Percentiles rank a stretch among this genome's conserved stretches.
Evolutionary conservation across 1,140 invertebrate species (phyloP).

Genomic region (Sinonovacula constricta): DNA sequence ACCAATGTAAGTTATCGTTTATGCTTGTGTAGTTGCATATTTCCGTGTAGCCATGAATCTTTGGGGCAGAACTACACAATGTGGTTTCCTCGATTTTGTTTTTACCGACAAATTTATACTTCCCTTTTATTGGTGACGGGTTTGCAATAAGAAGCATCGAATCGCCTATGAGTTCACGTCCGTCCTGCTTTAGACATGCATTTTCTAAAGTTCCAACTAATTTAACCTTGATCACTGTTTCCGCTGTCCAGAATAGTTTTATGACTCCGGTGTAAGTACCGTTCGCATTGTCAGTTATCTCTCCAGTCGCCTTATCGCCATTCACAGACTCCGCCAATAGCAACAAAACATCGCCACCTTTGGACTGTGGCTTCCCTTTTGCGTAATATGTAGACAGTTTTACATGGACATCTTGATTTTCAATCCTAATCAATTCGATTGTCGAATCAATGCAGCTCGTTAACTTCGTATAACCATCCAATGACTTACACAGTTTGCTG

Average conservation of each 20-base stretch:
- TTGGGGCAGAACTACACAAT: slow-evolving; percentile 7
- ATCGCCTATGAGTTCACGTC: slow-evolving; percentile 5
- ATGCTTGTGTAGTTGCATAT: slow-evolving; percentile 33
- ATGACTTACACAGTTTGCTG: no score
- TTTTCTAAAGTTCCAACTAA: slow-evolving; percentile 12
- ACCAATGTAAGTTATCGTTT: slow-evolving; percentile 40
- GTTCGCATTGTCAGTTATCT: slow-evolving; percentile 30
- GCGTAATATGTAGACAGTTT: slow-evolving; percentile 8
- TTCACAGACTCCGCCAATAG: slow-evolving; percentile 1
- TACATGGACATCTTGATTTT: background rate
- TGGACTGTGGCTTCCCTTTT: background rate
- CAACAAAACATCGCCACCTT: slow-evolving; percentile 8
- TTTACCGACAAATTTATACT: no score
- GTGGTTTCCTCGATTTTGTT: slow-evolving; percentile 2
- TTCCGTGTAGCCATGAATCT: background rate
- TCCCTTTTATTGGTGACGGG: slow-evolving; percentile 9
- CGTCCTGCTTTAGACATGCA: slow-evolving; percentile 22
- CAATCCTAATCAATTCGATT: background rate
- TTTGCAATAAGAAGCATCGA: slow-evolving; percentile 7
- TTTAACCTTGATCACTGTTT: slow-evolving; percentile 9
- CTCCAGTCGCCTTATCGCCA: slow-evolving; percentile 14
- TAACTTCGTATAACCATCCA: no score
- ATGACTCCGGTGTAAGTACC: slow-evolving; percentile 27
- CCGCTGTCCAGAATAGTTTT: slow-evolving; percentile 21
- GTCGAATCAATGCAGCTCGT: background rate